Conservation (phyloP, 2,888 invertebrate species). For the Sycophila texana region DNA sequence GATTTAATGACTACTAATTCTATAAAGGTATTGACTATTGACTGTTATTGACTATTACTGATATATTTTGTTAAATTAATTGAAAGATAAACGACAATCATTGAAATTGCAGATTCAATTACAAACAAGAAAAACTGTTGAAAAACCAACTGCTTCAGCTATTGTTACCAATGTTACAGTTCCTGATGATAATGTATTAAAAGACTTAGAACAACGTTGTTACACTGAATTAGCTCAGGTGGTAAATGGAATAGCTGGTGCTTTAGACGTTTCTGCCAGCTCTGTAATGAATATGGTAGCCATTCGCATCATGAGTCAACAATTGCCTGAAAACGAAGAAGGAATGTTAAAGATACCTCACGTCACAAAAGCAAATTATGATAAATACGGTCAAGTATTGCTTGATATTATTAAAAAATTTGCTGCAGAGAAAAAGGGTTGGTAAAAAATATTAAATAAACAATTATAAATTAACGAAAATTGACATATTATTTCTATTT, state of each 20-base stretch:
- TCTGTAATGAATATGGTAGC: constrained; percentile 78
- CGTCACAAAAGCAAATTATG: constrained; percentile 90
- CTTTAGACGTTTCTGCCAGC: constrained; percentile 77
- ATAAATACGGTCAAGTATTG: constrained; percentile 88
- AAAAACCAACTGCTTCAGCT: constrained; percentile 16
- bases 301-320: constrained; percentile 83
- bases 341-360: constrained; percentile 91
- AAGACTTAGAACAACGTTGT: constrained; percentile 77
- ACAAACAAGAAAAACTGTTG: constrained; percentile 3
- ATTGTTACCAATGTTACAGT: constrained; percentile 39
- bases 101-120: constrained; percentile 3
- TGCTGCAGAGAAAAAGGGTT: constrained; percentile 79
- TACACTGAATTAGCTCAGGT: constrained; percentile 78
- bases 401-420: constrained; percentile 86
- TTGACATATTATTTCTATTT: background rate
- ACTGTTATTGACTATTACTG: background rate
- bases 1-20: constrained; percentile 76
- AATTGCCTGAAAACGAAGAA: constrained; percentile 83
- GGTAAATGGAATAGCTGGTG: constrained; percentile 77
- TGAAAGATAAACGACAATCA: background rate
- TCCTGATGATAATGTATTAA: constrained; percentile 56
- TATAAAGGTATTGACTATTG: constrained; percentile 71
- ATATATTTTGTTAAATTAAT: background rate
- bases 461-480: background rate
- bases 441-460: constrained; percentile 3